Conservation (phyloP, 2,113 vertebrate species). For the Hystrix cristata region DNA sequence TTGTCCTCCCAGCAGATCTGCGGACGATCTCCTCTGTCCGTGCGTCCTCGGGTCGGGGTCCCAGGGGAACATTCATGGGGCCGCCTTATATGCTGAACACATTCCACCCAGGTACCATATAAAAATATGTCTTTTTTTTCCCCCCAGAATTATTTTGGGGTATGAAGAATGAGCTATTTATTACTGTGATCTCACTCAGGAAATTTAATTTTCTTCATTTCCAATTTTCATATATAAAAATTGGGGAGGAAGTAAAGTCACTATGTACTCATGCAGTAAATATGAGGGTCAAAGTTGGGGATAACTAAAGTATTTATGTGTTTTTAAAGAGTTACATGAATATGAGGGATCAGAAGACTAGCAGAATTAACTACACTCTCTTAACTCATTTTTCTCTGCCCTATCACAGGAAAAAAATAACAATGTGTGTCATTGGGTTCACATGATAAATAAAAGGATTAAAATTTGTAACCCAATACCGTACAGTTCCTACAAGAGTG, state of each 20-base stretch:
- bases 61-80: too few species aligned
- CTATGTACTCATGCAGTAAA: neutral
- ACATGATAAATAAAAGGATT: neutral
- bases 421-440: neutral
- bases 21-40: neutral
- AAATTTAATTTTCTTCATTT: neutral
- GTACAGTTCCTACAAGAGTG: neutral
- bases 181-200: neutral
- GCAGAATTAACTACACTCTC: neutral
- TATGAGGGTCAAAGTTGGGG: neutral
- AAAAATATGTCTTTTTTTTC: neutral
- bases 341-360: neutral
- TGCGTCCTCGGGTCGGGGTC: neutral
- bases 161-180: neutral
- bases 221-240: neutral
- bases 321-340: conserved; percentile 4
- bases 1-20: neutral
- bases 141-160: neutral
- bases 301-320: neutral
- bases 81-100: neutral
- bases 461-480: neutral
- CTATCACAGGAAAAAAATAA: neutral
- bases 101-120: neutral
- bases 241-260: neutral
- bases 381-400: neutral